Evolutionary conservation across 2,797 vertebrate genomes (phyloP).

Genomic region (Poeciliopsis turneri): DNA sequence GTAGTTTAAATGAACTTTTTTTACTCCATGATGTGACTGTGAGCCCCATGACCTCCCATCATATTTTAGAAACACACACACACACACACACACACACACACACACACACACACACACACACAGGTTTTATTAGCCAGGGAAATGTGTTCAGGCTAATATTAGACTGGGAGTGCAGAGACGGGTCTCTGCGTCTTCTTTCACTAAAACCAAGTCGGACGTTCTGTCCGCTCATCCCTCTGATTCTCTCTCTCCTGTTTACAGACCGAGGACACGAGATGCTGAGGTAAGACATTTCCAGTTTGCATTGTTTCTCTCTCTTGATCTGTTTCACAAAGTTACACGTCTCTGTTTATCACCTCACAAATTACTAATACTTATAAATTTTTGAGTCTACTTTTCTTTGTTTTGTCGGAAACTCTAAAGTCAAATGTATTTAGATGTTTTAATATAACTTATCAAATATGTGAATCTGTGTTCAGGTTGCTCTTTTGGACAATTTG

Average conservation of each 20-base stretch:
- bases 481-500: constrained; percentile 52
- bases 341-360: constrained; percentile 1
- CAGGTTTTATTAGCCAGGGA: constrained; percentile 68
- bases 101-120: constrained; percentile 25
- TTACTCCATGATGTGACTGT: neutral
- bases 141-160: constrained; percentile 85
- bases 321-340: neutral
- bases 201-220: constrained; percentile 54
- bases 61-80: constrained; percentile 9
- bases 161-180: constrained; percentile 74
- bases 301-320: constrained; percentile 9
- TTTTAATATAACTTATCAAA: neutral
- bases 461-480: constrained; percentile 43
- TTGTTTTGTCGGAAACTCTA: neutral
- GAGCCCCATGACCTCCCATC: neutral
- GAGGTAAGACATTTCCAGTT: constrained; percentile 61
- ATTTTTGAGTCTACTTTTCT: neutral
- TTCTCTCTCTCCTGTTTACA: constrained; percentile 49
- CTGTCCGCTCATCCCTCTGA: constrained; percentile 17
- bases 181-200: constrained; percentile 65
- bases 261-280: constrained; percentile 64
- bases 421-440: neutral
- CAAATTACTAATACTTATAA: neutral
- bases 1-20: neutral
- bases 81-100: constrained; percentile 16